A percentile compares a stretch with the other conserved stretches of the same genome.
phyloP scores from a whole-genome alignment of 1,140 invertebrate genomes.

The Eumeta japonica region DNA sequence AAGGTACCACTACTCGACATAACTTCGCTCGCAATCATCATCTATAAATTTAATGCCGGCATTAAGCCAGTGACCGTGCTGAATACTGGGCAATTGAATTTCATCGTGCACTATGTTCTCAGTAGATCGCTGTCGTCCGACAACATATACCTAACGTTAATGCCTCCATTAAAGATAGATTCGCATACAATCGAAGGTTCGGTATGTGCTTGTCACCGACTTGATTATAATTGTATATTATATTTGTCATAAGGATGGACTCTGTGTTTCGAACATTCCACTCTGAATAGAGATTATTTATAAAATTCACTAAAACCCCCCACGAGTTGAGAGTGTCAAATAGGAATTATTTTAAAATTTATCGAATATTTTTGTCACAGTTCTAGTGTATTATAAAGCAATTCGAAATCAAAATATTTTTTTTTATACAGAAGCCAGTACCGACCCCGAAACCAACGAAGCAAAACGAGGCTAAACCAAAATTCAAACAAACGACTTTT shows the following conservation, averaged over 20 bases:
- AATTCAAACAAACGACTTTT: conserved; percentile 50
- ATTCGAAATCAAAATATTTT: background rate
- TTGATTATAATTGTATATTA: too few species aligned
- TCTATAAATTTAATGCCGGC: background rate
- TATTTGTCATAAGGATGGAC: too few species aligned
- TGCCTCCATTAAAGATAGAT: too few species aligned
- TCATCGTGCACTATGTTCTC: background rate
- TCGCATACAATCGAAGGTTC: too few species aligned
- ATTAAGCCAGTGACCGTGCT: background rate
- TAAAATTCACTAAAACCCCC: too few species aligned
- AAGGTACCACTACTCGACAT: too few species aligned
- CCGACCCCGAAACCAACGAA: conserved; percentile 35
- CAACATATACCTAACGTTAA: too few species aligned
- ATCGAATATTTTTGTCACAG: background rate
- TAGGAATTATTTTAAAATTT: background rate
- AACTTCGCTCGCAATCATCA: too few species aligned
- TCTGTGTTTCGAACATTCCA: too few species aligned
- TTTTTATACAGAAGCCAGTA: conserved; percentile 27
- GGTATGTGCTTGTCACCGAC: too few species aligned
- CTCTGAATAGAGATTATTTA: too few species aligned
- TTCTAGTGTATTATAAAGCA: background rate
- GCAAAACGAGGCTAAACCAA: conserved; percentile 23
- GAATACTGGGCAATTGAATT: background rate
- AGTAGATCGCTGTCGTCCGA: too few species aligned
- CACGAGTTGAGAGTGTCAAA: background rate